Evolutionary conservation across 1,140 invertebrate species (phyloP).

Genomic region (Euschistus heros): DNA sequence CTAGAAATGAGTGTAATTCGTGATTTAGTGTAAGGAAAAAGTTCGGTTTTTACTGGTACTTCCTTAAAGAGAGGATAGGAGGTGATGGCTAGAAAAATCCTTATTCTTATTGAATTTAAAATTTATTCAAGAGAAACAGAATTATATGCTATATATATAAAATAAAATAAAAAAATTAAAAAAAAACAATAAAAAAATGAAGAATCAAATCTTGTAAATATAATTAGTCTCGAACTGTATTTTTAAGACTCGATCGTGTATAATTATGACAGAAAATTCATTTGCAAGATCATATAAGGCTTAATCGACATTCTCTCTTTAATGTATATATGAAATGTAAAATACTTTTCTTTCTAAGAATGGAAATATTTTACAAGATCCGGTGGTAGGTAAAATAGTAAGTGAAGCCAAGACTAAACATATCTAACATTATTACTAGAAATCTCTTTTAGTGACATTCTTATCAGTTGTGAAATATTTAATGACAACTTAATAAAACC

Average conservation of each 20-base stretch:
- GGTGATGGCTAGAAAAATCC: not conserved
- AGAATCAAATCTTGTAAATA: slow-evolving; percentile 17
- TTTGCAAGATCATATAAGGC: not conserved
- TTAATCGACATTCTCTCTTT: slow-evolving; percentile 4
- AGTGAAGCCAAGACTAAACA: slow-evolving; percentile 18
- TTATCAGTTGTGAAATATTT: slow-evolving; percentile 22
- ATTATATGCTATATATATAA: no score
- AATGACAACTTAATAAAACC: slow-evolving; percentile 13
- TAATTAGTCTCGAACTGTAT: not conserved
- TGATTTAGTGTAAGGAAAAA: slow-evolving; percentile 13
- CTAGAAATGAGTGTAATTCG: not conserved
- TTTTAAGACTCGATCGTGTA: no score
- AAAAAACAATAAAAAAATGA: not conserved
- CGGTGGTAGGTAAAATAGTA: slow-evolving; percentile 13
- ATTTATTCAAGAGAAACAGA: not conserved
- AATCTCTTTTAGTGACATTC: slow-evolving; percentile 1
- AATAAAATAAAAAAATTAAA: no score
- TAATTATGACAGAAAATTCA: no score
- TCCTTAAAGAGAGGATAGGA: slow-evolving; percentile 9
- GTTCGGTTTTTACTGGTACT: slow-evolving; percentile 16
- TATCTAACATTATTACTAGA: slow-evolving; percentile 15
- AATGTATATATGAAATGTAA: slow-evolving; percentile 10
- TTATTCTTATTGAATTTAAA: not conserved
- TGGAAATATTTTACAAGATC: slow-evolving; percentile 3
- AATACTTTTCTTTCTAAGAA: slow-evolving; percentile 14